Percentiles rank a stretch among this genome's conserved stretches.
Conservation (phyloP, 2,888 invertebrate genomes). For the Drosophila putrida region DNA sequence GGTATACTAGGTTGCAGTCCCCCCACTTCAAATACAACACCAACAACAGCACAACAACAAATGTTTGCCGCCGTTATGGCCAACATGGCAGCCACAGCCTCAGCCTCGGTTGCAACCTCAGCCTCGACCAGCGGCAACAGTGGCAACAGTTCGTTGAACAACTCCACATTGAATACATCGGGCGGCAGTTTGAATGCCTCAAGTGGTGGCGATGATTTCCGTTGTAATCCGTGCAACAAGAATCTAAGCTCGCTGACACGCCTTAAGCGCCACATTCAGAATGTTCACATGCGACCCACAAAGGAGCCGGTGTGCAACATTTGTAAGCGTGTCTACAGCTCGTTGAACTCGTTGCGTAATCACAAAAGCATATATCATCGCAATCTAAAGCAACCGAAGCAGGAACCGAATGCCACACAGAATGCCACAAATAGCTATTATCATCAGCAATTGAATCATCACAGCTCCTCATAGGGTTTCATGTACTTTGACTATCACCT, state of each 20-base stretch:
- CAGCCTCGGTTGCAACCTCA: conserved; percentile 81
- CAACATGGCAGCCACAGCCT: conserved; percentile 71
- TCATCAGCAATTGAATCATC: conserved; percentile 78
- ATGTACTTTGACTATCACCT: conserved; percentile 83
- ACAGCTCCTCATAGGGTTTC: conserved; percentile 85
- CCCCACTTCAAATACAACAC: conserved; percentile 49
- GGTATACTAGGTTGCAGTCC: conserved; percentile 67
- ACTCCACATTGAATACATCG: conserved; percentile 64
- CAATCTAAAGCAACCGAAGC: conserved; percentile 90
- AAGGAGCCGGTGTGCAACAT: conserved; percentile 96
- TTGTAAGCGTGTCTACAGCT: conserved; percentile 96
- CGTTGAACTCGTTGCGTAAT: conserved; percentile 95
- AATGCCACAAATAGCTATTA: conserved; percentile 64
- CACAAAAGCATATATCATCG: conserved; percentile 97
- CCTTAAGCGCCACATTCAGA: conserved; percentile 96
- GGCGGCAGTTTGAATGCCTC: conserved; percentile 73
- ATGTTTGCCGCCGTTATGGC: conserved; percentile 83
- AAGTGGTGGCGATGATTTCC: conserved; percentile 91
- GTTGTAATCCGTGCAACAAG: conserved; percentile 96
- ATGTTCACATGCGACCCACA: conserved; percentile 95
- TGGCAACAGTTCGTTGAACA: conserved; percentile 69
- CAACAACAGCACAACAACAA: conserved; percentile 74
- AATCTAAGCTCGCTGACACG: conserved; percentile 94
- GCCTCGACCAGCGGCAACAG: conserved; percentile 82
- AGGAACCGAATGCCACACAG: conserved; percentile 76